phyloP scores from a whole-genome alignment of 2,113 vertebrate species.

The Paramormyrops kingsleyae region DNA sequence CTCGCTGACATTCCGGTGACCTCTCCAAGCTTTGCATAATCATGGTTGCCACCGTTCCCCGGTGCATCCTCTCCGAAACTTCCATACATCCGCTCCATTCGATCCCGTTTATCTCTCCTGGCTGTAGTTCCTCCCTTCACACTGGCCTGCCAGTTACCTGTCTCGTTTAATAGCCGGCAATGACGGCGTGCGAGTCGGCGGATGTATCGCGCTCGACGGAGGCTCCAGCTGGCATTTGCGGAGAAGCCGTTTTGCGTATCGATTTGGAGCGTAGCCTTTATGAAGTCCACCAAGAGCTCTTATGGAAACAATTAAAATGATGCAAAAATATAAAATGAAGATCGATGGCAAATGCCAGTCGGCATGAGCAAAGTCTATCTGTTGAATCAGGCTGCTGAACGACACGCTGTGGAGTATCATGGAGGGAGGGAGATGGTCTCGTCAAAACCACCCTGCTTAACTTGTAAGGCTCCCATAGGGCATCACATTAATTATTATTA shows the following conservation, averaged over 20 bases:
- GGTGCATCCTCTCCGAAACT: neutral
- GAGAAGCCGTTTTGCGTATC: neutral
- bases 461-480: neutral
- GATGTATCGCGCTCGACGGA: neutral
- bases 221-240: neutral
- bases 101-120: neutral
- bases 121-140: neutral
- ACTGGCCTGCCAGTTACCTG: neutral
- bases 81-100: neutral
- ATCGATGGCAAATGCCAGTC: conserved; percentile 6
- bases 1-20: neutral
- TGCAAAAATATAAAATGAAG: neutral
- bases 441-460: conserved; percentile 4
- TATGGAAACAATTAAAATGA: conserved; percentile 1
- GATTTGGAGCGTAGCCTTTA: conserved; percentile 1
- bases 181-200: too few relatives aligned
- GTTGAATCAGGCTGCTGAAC: conserved; percentile 2
- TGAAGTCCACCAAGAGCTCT: conserved; percentile 2
- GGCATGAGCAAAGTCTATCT: neutral
- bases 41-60: neutral
- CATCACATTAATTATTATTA: conserved; percentile 3
- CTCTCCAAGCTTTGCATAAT: neutral
- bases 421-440: neutral
- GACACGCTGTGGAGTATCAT: neutral
- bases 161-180: neutral